A percentile compares a stretch with the other conserved stretches of the same genome.
Conservation (phyloP, 2,888 invertebrate genomes). For the Lumbricus terrestris region DNA sequence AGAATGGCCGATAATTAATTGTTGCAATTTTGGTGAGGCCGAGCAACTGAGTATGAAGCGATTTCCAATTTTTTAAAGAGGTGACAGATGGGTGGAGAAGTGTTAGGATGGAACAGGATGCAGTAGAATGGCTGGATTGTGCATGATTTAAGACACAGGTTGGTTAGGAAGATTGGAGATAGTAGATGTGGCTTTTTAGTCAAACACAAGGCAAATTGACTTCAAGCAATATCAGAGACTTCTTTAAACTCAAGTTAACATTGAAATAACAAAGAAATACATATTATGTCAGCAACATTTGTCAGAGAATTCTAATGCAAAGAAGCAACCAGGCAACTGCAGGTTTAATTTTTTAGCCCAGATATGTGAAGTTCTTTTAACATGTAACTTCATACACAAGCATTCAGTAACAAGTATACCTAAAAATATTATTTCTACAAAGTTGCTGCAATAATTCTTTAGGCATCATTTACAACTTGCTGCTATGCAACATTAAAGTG, state of each 20-base stretch:
- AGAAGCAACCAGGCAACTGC: not conserved
- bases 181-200: too few relatives aligned
- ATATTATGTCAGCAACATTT: not conserved
- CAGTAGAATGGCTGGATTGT: too few relatives aligned
- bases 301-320: not conserved
- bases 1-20: too few relatives aligned
- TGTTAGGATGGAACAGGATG: too few relatives aligned
- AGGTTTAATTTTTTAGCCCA: not conserved
- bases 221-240: not conserved
- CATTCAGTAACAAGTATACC: not conserved
- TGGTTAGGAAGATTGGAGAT: too few relatives aligned
- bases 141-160: too few relatives aligned
- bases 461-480: not conserved
- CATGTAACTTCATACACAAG: not conserved
- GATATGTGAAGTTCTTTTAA: not conserved
- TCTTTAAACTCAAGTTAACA: not conserved
- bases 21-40: too few relatives aligned
- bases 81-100: too few relatives aligned
- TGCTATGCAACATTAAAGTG: not conserved
- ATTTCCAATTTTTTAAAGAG: too few relatives aligned
- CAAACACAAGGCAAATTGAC: not conserved
- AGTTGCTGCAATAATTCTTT: not conserved
- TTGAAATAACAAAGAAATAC: not conserved
- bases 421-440: not conserved
- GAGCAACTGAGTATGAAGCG: too few relatives aligned